These are phyloP conservation scores for Caenorhabditis inopinata DNA, from an alignment of 1,140 invertebrate genomes.

Conservation along the genomic window DNA sequence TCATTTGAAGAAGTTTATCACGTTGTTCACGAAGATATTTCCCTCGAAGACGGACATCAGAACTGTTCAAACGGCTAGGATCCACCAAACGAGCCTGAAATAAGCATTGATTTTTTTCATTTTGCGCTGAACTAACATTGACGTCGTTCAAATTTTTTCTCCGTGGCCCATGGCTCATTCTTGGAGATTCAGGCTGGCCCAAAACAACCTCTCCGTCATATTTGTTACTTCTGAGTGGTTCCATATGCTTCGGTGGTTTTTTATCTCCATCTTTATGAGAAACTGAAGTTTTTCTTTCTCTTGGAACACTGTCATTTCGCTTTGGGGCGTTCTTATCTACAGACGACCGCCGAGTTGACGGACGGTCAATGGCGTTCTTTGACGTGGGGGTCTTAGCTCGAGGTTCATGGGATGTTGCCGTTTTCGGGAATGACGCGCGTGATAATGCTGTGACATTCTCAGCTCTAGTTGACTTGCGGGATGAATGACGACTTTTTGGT, in stretches of 20 bases:
- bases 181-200: constrained; percentile 47
- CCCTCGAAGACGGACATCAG: constrained; percentile 78
- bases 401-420: background rate
- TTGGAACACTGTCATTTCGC: constrained; percentile 1
- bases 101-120: constrained; percentile 14
- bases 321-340: constrained; percentile 17
- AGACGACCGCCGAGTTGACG: background rate
- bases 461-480: background rate
- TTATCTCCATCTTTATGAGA: background rate
- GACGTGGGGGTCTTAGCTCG: background rate
- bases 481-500: background rate
- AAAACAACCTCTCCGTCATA: background rate
- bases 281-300: background rate
- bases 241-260: background rate
- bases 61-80: constrained; percentile 70
- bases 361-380: background rate
- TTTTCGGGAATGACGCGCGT: background rate
- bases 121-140: background rate
- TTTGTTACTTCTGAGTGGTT: background rate
- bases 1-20: constrained; percentile 83
- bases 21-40: constrained; percentile 82
- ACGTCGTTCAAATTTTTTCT: constrained; percentile 32
- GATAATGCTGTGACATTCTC: background rate
- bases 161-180: constrained; percentile 55
- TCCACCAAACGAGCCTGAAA: constrained; percentile 81